Base-by-base conservation (phyloP, 2,113 vertebrate genomes). In the Megaceryle maxima region DNA sequence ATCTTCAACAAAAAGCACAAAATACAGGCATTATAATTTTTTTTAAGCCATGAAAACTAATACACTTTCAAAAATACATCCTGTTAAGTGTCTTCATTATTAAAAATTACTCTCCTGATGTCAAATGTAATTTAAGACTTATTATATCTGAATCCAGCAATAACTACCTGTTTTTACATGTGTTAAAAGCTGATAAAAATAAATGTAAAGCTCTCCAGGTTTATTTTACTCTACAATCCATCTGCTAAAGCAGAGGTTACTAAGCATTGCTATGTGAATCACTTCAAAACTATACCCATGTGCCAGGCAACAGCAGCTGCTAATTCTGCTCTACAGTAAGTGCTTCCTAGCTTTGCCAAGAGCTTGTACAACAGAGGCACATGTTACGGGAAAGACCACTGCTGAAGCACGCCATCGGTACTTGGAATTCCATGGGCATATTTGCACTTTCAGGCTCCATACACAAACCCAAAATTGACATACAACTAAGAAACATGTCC, bases 301-400 rank as follows among this genome's bases (percentile, higher is more conserved):
- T n/a, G 35, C 15, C 21, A 83, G 67, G 19, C 44, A 80, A 93
- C 93, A 88, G 55, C 39, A 90, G 53, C 41, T 87, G 59, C 43
- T 72, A 59, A 41, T 74, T 70, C 81, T 84, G 68, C 64, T 62
- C 9, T n/a, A 57, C 21, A 80, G 39, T 6, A 85, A 37, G 33
- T 5, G 41, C n/a, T 73, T 35, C 50, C 24, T 17, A 33, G 56
- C 28, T 73, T 64, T 55, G 67, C 26, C 75, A 73, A 53, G 28
- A 44, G 55, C 63, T 80, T 33, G 29, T 35, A 80, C 57, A 56
- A 37, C 1, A 3, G 18, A 72, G 20, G 44, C 17, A 48, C 1
- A 0, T 0, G 0, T 62, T 67, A 31, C 5, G 37, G 13, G 25
- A 16, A 74, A 29, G 70, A 77, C 5, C 68, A 35, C 55, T 57